phyloP scores from a whole-genome alignment of 2,113 vertebrate species.

The Tenrec ecaudatus region DNA sequence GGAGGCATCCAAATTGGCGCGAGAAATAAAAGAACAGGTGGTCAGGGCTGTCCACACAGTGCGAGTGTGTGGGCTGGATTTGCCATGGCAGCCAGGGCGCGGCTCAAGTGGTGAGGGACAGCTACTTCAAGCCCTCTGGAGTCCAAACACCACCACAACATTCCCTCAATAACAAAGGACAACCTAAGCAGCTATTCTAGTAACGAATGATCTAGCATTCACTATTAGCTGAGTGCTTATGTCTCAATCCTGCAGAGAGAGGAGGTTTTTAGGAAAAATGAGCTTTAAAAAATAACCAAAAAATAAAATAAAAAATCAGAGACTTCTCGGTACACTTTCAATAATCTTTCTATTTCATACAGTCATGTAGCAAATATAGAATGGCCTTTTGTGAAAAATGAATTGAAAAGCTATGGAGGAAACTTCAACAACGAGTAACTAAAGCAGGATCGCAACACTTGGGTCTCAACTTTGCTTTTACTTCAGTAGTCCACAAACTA shows the following conservation, averaged over 20 bases:
- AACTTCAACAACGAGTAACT: background rate
- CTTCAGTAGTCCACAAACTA: background rate
- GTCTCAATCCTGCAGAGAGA: background rate
- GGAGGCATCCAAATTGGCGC: background rate
- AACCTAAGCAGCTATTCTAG: background rate
- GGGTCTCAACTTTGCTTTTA: constrained; percentile 10
- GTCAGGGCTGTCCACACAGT: background rate
- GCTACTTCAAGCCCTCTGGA: background rate
- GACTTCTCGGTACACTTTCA: background rate
- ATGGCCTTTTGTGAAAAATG: background rate
- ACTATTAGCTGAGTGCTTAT: background rate
- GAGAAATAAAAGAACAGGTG: background rate
- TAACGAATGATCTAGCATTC: background rate
- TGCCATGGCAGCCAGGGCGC: background rate
- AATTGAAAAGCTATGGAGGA: background rate
- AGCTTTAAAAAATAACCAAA: constrained; percentile 5
- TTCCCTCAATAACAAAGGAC: background rate
- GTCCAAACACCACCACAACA: background rate
- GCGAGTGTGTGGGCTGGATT: background rate
- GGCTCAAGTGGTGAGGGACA: background rate
- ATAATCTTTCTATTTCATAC: constrained; percentile 23
- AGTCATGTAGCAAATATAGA: constrained; percentile 18
- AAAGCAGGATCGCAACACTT: background rate
- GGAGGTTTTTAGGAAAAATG: background rate
- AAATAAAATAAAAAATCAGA: background rate